Evolutionary conservation across 2,888 invertebrate genomes (phyloP).

Genomic region (Parapristionchus giblindavisi): DNA sequence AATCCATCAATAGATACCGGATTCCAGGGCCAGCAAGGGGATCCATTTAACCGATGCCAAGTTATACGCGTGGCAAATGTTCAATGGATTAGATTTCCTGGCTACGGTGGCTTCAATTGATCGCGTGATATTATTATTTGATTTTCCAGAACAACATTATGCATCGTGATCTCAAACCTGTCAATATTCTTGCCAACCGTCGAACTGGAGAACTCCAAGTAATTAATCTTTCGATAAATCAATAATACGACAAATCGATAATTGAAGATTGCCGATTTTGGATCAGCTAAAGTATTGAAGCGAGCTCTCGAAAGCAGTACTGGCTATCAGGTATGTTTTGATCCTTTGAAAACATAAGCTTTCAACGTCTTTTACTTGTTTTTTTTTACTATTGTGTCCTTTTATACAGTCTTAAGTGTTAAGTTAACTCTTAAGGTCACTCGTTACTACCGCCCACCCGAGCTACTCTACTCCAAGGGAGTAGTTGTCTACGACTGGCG

Average conservation of each 20-base stretch:
- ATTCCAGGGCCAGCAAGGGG: constrained; percentile 17
- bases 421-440: constrained; percentile 6
- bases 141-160: constrained; percentile 27
- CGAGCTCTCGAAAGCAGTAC: constrained; percentile 1
- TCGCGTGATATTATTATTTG: too few species aligned
- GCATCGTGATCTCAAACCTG: constrained; percentile 28
- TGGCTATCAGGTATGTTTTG: constrained; percentile 21
- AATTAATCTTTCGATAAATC: neutral
- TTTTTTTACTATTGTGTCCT: too few species aligned
- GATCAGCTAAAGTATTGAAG: constrained; percentile 23
- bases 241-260: neutral
- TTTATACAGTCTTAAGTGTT: too few species aligned
- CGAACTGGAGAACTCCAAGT: constrained; percentile 16
- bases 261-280: constrained; percentile 11
- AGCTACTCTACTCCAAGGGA: constrained; percentile 21
- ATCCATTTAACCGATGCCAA: neutral
- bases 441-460: constrained; percentile 22
- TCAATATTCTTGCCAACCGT: constrained; percentile 19
- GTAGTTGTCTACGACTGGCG: constrained; percentile 24
- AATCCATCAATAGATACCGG: neutral
- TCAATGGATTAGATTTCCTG: constrained; percentile 23
- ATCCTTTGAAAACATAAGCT: neutral
- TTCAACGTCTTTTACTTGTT: neutral
- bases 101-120: constrained; percentile 19
- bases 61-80: constrained; percentile 20